Percentiles rank a stretch among this genome's conserved stretches.
Evolutionary conservation across 1,140 invertebrate genomes (phyloP).

Genomic region (Phenacoccus solenopsis): DNA sequence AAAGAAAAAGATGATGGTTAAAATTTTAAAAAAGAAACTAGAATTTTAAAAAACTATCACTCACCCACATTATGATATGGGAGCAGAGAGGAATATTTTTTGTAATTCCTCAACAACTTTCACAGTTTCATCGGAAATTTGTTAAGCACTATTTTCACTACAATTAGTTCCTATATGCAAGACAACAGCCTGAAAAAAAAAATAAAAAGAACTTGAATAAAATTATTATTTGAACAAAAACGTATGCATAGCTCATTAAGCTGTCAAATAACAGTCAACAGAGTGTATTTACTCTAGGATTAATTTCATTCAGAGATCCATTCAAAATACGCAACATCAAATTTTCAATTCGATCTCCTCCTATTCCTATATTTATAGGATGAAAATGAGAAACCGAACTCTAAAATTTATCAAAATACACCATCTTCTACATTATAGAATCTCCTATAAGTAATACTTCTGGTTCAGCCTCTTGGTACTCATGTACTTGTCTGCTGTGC

Average conservation of each 20-base stretch:
- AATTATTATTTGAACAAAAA: not conserved
- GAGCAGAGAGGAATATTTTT: constrained; percentile 58
- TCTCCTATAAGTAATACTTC: constrained; percentile 83
- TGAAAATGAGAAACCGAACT: constrained; percentile 49
- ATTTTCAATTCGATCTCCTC: constrained; percentile 74
- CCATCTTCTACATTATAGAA: constrained; percentile 62
- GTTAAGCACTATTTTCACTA: constrained; percentile 54
- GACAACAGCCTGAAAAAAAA: constrained; percentile 63
- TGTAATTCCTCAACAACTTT: constrained; percentile 58
- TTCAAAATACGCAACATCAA: constrained; percentile 77
- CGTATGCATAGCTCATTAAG: no score
- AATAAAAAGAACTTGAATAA: constrained; percentile 24
- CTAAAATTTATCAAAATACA: constrained; percentile 69
- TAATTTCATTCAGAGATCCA: constrained; percentile 73
- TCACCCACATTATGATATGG: constrained; percentile 73
- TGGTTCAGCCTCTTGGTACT: constrained; percentile 72
- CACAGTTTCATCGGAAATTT: constrained; percentile 66
- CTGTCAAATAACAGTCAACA: no score
- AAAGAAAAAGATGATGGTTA: not conserved
- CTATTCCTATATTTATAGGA: constrained; percentile 80
- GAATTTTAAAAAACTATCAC: constrained; percentile 32
- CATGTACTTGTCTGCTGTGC: constrained; percentile 67
- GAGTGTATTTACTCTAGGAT: constrained; percentile 69
- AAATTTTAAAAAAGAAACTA: not conserved
- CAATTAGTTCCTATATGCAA: constrained; percentile 80